phyloP scores from a whole-genome alignment of 2,113 vertebrate species.

The Monopterus albus region DNA sequence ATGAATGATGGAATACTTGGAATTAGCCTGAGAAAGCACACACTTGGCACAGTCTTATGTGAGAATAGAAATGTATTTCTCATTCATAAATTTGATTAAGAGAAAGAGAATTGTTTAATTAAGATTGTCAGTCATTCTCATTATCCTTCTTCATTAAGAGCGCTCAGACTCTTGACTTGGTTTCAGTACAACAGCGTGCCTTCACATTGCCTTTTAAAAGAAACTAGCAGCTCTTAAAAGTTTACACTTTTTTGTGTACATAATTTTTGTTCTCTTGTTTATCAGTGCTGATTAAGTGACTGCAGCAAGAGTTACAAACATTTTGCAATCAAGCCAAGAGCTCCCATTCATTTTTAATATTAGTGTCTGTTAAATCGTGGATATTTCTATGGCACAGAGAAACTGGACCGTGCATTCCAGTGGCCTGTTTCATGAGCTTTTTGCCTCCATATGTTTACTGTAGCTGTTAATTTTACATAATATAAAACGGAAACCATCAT shows the following conservation, averaged over 20 bases:
- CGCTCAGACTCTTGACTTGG: constrained; percentile 7
- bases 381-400: constrained; percentile 16
- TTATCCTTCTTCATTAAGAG: constrained; percentile 62
- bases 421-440: constrained; percentile 1
- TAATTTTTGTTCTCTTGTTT: not conserved
- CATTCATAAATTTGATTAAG: constrained; percentile 76
- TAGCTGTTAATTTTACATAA: constrained; percentile 28
- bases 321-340: not conserved
- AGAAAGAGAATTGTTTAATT: constrained; percentile 75
- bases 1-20: constrained; percentile 71
- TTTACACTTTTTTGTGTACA: not conserved
- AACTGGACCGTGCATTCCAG: constrained; percentile 12
- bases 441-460: too few relatives aligned
- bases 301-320: not conserved
- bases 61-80: constrained; percentile 69
- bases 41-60: constrained; percentile 41
- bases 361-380: constrained; percentile 19
- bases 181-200: not conserved
- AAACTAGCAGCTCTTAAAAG: constrained; percentile 8
- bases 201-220: not conserved
- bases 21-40: constrained; percentile 46
- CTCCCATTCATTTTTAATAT: constrained; percentile 24
- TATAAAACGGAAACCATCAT: constrained; percentile 30
- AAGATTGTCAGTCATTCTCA: constrained; percentile 65
- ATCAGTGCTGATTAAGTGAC: too few relatives aligned